Base-by-base conservation (phyloP, 1,140 invertebrate genomes). In the Nebria ingens region DNA sequence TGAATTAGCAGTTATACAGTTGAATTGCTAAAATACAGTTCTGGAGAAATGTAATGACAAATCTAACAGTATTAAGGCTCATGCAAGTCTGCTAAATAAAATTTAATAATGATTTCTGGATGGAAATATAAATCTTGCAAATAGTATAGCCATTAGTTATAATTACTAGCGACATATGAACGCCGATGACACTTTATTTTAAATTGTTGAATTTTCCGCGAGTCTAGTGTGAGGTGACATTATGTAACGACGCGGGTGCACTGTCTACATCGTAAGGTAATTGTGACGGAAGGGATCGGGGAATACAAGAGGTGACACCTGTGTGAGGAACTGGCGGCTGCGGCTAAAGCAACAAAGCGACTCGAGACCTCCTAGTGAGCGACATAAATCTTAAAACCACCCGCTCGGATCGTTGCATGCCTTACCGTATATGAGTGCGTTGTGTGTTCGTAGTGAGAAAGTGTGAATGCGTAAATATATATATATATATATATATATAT, bases 281-380 rank as follows among this genome's bases (percentile, higher is more conserved):
- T 45, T 45, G 4, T n/a, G n/a, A n/a, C n/a, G n/a, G n/a, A 17
- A 45, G 40, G 40, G 40, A 17, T 17, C 6, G 40, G 13, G 25
- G 13, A 29, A 13, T 4, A 13, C 40, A 17, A 9, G 40, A 17
- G 17, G 40, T 45, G 17, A 17, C 40, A 45, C 40, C 40, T 45
- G 40, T n/a, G n/a, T 45, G 40, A 34, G 17, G 40, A 17, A 45
- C 9, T 4, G 40, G 40, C 40, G 40, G 40, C 40, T 17, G 40
- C 40, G 17, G 17, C 6, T 17, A 6, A 11, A 45, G 40, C 40
- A 17, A 45, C 40, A 45, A 45, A 45, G 40, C 6, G 3, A n/a
- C n/a, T n/a, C 40, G 6, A 17, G 40, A 45, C 40, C 40, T 45
- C 40, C 40, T 45, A 45, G 40, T 45, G 40, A 45, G 40, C 40